Base-by-base conservation (phyloP, 2,888 invertebrate genomes). In the Dioctria rufipes region DNA sequence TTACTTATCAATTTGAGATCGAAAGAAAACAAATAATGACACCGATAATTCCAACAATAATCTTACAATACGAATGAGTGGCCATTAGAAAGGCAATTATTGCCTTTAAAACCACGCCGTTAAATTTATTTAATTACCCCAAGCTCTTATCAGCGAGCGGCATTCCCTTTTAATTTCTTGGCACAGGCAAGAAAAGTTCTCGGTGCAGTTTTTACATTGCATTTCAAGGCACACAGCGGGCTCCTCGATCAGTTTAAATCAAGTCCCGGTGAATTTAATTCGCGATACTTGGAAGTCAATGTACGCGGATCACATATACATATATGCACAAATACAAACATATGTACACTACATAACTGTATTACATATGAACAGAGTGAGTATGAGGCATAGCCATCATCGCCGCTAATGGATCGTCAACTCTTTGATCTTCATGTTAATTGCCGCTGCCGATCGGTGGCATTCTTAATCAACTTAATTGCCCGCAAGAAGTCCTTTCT, bases 381-480 rank as follows among this genome's bases (percentile, higher is more conserved):
- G 58, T 73, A 73, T 73, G 60, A 54, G 25, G 73, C 73, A 58
- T 60, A 42, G 60, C 43, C 73, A 73, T 73, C 73, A 73, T 40
- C 73, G 73, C 58, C 58, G 60, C 73, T 73, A 73, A 73, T 73
- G 73, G 73, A 73, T 73, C 73, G 73, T 60, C 73, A 73, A 73
- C 73, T 58, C 73, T 73, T 73, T 73, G 73, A 73, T 73, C 73
- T 73, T 51, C 58, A 73, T 73, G 73, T 73, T 73, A 73, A 73
- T 73, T 73, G 60, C 73, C 73, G 73, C 40, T 58, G 73, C 60
- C 73, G 73, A 73, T 73, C 78, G 66, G 66, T 78, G 78, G 78
- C 66, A 54, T 78, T 78, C 63, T 78, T 54, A 78, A 66, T 78
- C 65, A 78, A 65, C 51, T 78, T 78, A 78, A 78, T 78, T 78